phyloP scores from a whole-genome alignment of 1,140 invertebrate genomes.

The Ptiloglossa arizonensis region DNA sequence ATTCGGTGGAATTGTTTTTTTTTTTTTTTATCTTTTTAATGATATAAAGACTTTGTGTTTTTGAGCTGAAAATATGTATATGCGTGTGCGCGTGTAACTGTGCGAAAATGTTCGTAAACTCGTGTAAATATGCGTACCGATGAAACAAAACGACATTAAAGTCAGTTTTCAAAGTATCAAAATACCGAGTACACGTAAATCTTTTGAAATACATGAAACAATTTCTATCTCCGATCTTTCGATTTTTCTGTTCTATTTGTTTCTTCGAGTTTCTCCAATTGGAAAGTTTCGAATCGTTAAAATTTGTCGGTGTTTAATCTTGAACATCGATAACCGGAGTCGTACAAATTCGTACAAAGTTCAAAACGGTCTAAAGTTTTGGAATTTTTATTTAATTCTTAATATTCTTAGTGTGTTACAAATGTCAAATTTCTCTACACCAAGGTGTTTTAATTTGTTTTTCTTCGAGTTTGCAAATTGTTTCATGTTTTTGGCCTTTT shows the following conservation, averaged over 20 bases:
- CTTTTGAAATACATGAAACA: neutral
- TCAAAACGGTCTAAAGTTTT: too few relatives aligned
- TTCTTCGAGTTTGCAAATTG: too few relatives aligned
- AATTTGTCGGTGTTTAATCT: too few relatives aligned
- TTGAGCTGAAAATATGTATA: neutral
- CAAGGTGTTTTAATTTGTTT: too few relatives aligned
- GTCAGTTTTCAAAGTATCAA: neutral
- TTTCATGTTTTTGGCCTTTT: neutral
- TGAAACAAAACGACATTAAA: neutral
- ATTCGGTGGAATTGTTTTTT: neutral
- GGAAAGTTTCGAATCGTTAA: neutral
- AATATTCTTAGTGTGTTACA: neutral
- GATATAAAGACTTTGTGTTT: neutral
- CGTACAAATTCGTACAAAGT: too few relatives aligned
- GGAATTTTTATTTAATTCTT: too few relatives aligned
- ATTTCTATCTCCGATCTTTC: neutral
- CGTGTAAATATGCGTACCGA: conserved; percentile 12
- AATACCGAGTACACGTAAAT: neutral
- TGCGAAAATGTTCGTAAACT: conserved; percentile 24
- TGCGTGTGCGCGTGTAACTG: neutral
- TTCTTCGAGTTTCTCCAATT: neutral
- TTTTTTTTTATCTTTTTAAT: too few relatives aligned
- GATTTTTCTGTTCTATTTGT: too few relatives aligned
- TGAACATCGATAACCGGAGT: too few relatives aligned
- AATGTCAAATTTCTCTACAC: neutral